These are phyloP conservation scores for Phalangium opilio DNA, from an alignment of 2,888 invertebrate genomes.

Conservation along the genomic window DNA sequence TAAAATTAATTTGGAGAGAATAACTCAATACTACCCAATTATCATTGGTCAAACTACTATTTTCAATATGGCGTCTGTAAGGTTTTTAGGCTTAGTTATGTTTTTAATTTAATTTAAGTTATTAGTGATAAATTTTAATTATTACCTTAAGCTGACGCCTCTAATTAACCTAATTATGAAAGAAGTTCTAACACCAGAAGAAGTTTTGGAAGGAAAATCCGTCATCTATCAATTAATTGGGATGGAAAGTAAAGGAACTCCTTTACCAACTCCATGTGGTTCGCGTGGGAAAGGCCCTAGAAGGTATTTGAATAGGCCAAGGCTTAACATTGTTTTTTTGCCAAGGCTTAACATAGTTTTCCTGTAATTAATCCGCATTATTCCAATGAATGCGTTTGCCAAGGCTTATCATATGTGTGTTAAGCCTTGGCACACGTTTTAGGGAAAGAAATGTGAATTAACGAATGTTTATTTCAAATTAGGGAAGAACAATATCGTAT, in stretches of 20 bases:
- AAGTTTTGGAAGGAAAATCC: constrained; percentile 69
- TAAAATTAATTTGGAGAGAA: constrained; percentile 51
- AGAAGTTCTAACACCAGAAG: constrained; percentile 66
- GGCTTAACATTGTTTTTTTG: no score
- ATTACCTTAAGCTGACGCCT: constrained; percentile 71
- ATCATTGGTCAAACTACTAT: constrained; percentile 76
- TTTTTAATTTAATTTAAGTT: constrained; percentile 1
- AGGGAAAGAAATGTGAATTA: no score
- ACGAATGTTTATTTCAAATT: no score
- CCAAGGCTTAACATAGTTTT: no score
- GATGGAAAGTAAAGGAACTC: constrained; percentile 67
- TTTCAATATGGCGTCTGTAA: constrained; percentile 50
- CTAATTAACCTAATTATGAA: constrained; percentile 62
- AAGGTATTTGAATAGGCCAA: constrained; percentile 25
- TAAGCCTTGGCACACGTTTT: no score
- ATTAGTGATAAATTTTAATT: constrained; percentile 14
- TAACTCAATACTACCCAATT: constrained; percentile 59
- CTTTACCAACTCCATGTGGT: constrained; percentile 48
- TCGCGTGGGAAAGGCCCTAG: constrained; percentile 34
- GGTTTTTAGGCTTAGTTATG: not conserved
- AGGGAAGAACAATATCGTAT: constrained; percentile 78
- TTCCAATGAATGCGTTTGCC: no score
- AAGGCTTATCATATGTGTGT: no score
- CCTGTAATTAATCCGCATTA: no score
- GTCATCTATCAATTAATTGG: constrained; percentile 63